These are phyloP conservation scores for Drosophila meridiana DNA, from an alignment of 2,888 invertebrate genomes.

Conservation along the genomic window DNA sequence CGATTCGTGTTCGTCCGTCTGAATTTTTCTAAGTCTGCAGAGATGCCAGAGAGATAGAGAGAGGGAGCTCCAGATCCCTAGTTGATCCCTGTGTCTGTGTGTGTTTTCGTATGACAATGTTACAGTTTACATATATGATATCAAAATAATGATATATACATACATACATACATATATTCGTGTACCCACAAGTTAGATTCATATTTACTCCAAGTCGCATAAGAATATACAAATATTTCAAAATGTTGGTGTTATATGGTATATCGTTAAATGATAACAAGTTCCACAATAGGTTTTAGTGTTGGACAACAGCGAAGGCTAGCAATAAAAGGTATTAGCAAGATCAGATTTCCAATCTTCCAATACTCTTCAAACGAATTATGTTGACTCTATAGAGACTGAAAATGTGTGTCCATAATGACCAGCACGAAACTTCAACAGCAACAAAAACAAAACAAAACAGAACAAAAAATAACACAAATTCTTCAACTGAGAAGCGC, in stretches of 20 bases:
- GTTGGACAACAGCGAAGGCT: background rate
- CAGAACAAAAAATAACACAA: background rate
- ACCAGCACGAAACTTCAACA: conserved; percentile 11
- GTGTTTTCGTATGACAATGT: conserved; percentile 1
- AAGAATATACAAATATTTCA: conserved; percentile 5
- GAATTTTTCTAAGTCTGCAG: background rate
- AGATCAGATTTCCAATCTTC: background rate
- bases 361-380: background rate
- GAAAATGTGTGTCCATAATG: conserved; percentile 9
- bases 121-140: conserved; percentile 20
- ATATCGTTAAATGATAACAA: background rate
- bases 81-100: background rate
- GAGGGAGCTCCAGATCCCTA: too few species aligned
- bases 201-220: conserved; percentile 27
- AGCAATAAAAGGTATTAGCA: background rate
- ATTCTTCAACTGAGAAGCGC: conserved; percentile 30
- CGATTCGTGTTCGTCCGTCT: background rate
- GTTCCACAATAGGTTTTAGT: conserved; percentile 5
- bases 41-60: background rate
- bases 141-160: conserved; percentile 10
- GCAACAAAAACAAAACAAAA: background rate
- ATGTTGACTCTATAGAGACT: conserved; percentile 25
- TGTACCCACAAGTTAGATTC: conserved; percentile 36
- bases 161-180: conserved; percentile 10
- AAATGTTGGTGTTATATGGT: conserved; percentile 11